Evolutionary conservation across 2,113 vertebrate species (phyloP).

Genomic region (Casuarius casuarius): DNA sequence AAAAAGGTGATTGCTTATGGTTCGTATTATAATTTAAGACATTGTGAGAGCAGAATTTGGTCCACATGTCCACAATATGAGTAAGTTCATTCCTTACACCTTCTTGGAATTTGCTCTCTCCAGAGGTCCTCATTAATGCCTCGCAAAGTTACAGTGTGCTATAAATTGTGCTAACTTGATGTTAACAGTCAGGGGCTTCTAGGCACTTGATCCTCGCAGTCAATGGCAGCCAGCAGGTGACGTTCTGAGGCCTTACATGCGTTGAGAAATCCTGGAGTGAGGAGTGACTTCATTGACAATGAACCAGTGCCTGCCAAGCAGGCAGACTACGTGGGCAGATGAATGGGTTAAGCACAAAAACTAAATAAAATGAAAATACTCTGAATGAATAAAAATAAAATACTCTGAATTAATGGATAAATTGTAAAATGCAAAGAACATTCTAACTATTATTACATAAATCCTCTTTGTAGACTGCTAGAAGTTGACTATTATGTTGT

Average conservation of each 20-base stretch:
- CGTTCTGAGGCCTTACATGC: not conserved
- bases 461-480: not conserved
- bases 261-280: not conserved
- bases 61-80: not conserved
- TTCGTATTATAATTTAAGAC: not conserved
- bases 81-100: not conserved
- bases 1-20: not conserved
- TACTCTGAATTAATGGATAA: not conserved
- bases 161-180: not conserved
- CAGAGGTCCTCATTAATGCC: not conserved
- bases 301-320: not conserved
- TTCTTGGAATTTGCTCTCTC: not conserved
- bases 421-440: slow-evolving; percentile 27
- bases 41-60: not conserved
- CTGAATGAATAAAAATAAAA: not conserved
- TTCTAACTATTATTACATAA: slow-evolving; percentile 33
- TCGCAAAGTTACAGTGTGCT: not conserved
- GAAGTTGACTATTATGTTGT: not conserved
- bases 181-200: not conserved
- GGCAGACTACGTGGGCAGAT: not conserved
- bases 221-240: not conserved
- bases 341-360: not conserved
- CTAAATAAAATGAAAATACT: not conserved
- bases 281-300: not conserved
- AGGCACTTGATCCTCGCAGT: not conserved